Conservation (phyloP, 2,113 vertebrate genomes). For the Sander vitreus region DNA sequence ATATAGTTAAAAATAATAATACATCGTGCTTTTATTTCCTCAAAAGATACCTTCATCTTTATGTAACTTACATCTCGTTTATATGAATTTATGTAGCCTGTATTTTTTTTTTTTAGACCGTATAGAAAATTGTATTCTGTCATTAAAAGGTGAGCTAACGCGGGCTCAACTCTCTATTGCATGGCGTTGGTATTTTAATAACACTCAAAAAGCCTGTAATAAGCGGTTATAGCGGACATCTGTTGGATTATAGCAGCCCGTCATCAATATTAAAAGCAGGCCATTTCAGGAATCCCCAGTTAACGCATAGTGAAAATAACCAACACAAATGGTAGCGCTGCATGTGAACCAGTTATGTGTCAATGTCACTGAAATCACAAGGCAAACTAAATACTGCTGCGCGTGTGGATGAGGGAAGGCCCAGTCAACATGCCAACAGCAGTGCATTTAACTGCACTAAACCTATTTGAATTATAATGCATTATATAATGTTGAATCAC, state of each 20-base stretch:
- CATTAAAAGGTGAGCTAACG: neutral
- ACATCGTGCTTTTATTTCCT: neutral
- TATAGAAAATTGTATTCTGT: neutral
- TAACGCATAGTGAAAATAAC: constrained; percentile 38
- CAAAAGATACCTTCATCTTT: neutral
- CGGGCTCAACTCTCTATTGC: constrained; percentile 5
- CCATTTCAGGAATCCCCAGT: constrained; percentile 43
- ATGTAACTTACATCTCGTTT: neutral
- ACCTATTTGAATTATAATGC: neutral
- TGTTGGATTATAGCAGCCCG: constrained; percentile 64
- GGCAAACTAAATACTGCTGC: constrained; percentile 45
- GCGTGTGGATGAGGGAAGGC: constrained; percentile 24
- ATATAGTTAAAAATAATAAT: neutral
- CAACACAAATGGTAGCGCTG: constrained; percentile 43
- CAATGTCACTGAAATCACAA: constrained; percentile 62
- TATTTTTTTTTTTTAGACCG: neutral
- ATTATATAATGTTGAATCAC: neutral
- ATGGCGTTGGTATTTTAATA: constrained; percentile 29
- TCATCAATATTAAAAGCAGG: constrained; percentile 65
- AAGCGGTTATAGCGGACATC: constrained; percentile 57
- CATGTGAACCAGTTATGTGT: constrained; percentile 63
- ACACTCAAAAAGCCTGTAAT: constrained; percentile 31
- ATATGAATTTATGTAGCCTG: neutral
- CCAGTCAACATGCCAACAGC: constrained; percentile 30
- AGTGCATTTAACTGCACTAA: neutral